Percentiles rank a stretch among this genome's conserved stretches.
phyloP scores from a whole-genome alignment of 2,113 vertebrate genomes.

The Labeo rohita region DNA sequence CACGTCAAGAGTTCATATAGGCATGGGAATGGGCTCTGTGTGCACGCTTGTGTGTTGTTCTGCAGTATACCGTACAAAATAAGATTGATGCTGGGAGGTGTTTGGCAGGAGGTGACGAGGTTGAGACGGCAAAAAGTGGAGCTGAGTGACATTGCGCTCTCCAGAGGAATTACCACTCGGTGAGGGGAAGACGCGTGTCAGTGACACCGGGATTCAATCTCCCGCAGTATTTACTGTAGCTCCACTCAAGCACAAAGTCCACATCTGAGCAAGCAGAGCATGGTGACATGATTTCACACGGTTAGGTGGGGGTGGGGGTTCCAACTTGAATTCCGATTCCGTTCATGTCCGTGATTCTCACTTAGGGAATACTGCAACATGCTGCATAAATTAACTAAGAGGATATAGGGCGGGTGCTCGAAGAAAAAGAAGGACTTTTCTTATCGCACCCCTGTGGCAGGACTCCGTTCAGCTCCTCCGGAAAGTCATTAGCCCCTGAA shows the following conservation, averaged over 20 bases:
- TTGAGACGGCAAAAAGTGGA: conserved; percentile 39
- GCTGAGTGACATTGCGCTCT: conserved; percentile 53
- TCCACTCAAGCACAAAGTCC: conserved; percentile 34
- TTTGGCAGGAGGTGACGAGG: conserved; percentile 51
- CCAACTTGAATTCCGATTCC: conserved; percentile 21
- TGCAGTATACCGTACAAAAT: neutral
- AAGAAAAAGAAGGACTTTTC: conserved; percentile 24
- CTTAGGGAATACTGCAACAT: conserved; percentile 68
- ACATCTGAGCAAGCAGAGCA: conserved; percentile 33
- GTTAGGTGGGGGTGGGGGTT: neutral
- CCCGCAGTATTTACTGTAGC: conserved; percentile 66
- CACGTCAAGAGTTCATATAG: conserved; percentile 44
- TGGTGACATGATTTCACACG: neutral
- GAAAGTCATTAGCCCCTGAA: conserved; percentile 34
- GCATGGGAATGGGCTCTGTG: neutral
- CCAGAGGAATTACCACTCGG: conserved; percentile 59
- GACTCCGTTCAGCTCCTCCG: conserved; percentile 1
- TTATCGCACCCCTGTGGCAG: conserved; percentile 22
- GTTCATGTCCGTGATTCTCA: conserved; percentile 61
- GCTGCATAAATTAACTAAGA: conserved; percentile 74
- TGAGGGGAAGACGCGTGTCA: conserved; percentile 61
- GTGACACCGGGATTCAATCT: conserved; percentile 56
- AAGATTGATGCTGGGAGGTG: conserved; percentile 15
- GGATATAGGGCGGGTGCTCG: conserved; percentile 29
- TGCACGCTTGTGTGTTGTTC: neutral